These are phyloP conservation scores for Listronotus bonariensis DNA, from an alignment of 1,140 invertebrate species.

Conservation along the genomic window DNA sequence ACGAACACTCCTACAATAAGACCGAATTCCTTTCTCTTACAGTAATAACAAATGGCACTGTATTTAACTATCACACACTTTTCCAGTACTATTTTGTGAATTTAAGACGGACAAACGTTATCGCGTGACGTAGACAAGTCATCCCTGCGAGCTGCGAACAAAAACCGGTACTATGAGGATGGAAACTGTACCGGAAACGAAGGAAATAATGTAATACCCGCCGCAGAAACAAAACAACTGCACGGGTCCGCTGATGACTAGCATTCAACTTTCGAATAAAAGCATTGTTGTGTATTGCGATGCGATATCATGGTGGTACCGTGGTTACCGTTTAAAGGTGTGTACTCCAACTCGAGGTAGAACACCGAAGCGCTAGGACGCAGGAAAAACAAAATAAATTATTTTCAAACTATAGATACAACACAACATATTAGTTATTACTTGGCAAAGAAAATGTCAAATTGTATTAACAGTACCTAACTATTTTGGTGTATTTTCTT, in stretches of 20 bases:
- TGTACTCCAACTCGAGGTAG: conserved; percentile 9
- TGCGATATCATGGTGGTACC: conserved; percentile 26
- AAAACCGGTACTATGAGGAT: conserved; percentile 7
- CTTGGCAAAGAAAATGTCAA: too few species aligned
- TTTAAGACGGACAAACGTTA: not conserved
- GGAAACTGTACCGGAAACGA: conserved; percentile 16
- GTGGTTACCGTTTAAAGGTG: conserved; percentile 18
- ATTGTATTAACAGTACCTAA: too few species aligned
- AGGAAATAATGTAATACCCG: conserved; percentile 1
- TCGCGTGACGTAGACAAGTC: not conserved
- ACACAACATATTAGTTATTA: too few species aligned
- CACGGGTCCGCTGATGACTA: conserved; percentile 21
- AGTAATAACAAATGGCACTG: conserved; percentile 25
- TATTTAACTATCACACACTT: conserved; percentile 1
- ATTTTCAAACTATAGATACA: too few species aligned
- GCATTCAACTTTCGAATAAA: conserved; percentile 30
- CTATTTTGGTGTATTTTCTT: too few species aligned
- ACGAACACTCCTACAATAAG: conserved; percentile 26
- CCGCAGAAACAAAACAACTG: conserved; percentile 12
- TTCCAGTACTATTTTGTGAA: not conserved
- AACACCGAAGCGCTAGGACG: conserved; percentile 14
- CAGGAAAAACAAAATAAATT: not conserved
- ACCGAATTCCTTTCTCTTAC: conserved; percentile 27
- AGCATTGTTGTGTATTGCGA: conserved; percentile 25
- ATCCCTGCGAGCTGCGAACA: conserved; percentile 1